A percentile compares a stretch with the other conserved stretches of the same genome.
Evolutionary conservation across 2,113 vertebrate genomes (phyloP).

Genomic region (Ardeotis arabs): DNA sequence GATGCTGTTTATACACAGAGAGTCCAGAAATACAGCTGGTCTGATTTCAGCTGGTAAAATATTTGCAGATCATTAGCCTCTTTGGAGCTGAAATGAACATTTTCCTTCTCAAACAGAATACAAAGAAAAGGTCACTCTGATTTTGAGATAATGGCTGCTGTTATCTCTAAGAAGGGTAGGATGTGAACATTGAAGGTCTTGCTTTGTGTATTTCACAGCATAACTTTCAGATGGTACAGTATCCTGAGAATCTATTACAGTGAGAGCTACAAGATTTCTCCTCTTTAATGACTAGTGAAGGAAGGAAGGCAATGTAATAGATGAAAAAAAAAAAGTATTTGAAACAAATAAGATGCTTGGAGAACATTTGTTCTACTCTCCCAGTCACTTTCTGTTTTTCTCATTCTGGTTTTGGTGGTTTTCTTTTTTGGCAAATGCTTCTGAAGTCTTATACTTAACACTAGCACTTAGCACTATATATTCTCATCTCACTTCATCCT

Average conservation of each 20-base stretch:
- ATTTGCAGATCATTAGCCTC: not conserved
- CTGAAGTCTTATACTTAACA: not conserved
- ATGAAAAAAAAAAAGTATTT: not conserved
- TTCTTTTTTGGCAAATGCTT: not conserved
- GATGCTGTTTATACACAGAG: not conserved
- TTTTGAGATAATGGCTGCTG: not conserved
- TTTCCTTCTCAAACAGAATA: not conserved
- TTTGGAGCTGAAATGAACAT: not conserved
- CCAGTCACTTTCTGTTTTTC: not conserved
- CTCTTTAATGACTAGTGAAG: not conserved
- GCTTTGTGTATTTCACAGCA: not conserved
- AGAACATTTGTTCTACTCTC: not conserved
- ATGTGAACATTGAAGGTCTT: not conserved
- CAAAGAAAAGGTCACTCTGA: not conserved
- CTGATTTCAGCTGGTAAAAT: not conserved
- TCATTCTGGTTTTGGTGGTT: no score
- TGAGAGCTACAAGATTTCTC: not conserved
- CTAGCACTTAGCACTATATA: not conserved
- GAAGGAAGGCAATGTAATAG: not conserved
- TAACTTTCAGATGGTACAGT: not conserved
- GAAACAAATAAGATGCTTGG: not conserved
- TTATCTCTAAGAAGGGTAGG: not conserved
- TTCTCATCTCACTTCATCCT: not conserved
- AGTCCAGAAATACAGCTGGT: not conserved
- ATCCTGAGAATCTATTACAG: not conserved